Evolutionary conservation across 1,140 invertebrate species (phyloP).

Genomic region (Dendrolimus punctatus): DNA sequence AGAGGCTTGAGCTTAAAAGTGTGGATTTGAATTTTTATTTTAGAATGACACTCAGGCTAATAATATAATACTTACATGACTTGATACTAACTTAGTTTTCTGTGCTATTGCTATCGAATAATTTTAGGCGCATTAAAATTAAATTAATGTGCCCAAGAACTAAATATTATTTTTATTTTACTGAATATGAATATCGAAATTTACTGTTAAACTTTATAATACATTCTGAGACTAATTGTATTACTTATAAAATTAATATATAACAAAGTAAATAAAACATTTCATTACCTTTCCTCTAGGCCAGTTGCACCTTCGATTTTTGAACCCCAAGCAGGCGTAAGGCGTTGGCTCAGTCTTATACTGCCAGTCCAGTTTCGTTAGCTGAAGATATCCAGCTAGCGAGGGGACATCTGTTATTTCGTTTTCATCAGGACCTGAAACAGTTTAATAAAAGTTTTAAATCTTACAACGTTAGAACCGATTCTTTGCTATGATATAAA

Average conservation of each 20-base stretch:
- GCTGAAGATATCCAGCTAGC: constrained; percentile 88
- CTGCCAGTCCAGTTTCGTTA: constrained; percentile 92
- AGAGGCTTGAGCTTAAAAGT: too few species aligned
- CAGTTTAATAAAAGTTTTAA: constrained; percentile 27
- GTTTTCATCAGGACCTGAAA: constrained; percentile 94
- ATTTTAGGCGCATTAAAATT: neutral
- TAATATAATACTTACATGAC: too few species aligned
- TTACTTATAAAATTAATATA: neutral
- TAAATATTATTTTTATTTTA: too few species aligned
- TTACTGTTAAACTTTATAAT: too few species aligned
- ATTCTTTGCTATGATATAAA: too few species aligned
- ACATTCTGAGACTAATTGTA: neutral
- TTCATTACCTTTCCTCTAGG: constrained; percentile 79
- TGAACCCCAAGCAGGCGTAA: constrained; percentile 84
- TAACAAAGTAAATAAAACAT: neutral
- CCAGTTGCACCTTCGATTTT: constrained; percentile 86
- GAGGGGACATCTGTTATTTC: constrained; percentile 92
- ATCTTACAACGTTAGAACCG: too few species aligned
- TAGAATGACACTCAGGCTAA: too few species aligned
- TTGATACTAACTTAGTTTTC: neutral
- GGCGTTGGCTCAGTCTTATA: constrained; percentile 93
- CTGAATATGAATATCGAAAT: too few species aligned
- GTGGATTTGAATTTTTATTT: too few species aligned
- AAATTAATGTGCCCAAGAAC: too few species aligned
- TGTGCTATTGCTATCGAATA: neutral